Base-by-base conservation (phyloP, 1,140 invertebrate species). In the Megathymus violae region DNA sequence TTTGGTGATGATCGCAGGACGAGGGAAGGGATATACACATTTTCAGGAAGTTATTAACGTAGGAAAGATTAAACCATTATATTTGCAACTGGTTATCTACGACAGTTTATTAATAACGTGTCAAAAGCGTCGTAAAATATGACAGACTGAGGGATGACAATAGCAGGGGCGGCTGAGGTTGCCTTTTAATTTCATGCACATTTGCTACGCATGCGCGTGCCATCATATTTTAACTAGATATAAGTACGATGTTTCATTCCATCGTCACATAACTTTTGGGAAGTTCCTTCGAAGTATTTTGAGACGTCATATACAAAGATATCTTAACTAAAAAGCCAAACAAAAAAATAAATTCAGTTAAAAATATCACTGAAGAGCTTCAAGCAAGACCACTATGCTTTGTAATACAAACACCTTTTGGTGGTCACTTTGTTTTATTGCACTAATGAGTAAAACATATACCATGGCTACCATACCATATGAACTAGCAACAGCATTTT, bases 181-280 rank as follows among this genome's bases (percentile, higher is more conserved):
- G 52, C 43, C 13, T 44, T 22, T 43, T 56, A 56, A 56, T 31
- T 43, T 43, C 25, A 56, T 56, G 40, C 40, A 43, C 43, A 56
- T 56, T 56, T 16, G 16, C 16, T 22, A 38, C 51, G 51, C 51
- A 56, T 56, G 38, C 51, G 51, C 31, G 13, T 10, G 6, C 7
- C 38, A 31, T 43, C 43, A 44, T 25, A 31, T 3, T 56, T 56
- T 56, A 43, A 56, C 38, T 4, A 44, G 40, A 56, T 56, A 56
- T 16, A 56, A 56, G 52, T 40, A 40, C 52, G 52, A 11, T 44
- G 4, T 40, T 56, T 56, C 13, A 56, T 43, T 54, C 16, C 25
- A 27, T 27, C 22, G 10, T 25, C 22, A 54, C 51, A 54, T 11
- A 43, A 27, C 15, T 43, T 41, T 6, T 17, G n/a, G 15, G 19